A percentile compares a stretch with the other conserved stretches of the same genome.
phyloP scores from a whole-genome alignment of 2,888 invertebrate genomes.

The Napeogenes sylphis region DNA sequence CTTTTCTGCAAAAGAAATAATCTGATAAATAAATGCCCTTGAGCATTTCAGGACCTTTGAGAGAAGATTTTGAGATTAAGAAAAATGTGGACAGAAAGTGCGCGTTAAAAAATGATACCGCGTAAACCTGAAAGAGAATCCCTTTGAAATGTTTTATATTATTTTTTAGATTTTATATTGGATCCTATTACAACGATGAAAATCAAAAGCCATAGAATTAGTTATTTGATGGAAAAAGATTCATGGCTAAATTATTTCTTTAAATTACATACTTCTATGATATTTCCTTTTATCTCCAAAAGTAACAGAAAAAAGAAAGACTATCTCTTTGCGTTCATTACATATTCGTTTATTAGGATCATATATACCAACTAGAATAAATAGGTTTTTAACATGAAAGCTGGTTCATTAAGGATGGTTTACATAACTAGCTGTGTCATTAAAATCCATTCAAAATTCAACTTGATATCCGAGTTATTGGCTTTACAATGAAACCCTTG shows the following conservation, averaged over 20 bases:
- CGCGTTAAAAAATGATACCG: constrained; percentile 49
- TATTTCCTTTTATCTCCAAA: too few relatives aligned
- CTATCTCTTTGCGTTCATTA: too few relatives aligned
- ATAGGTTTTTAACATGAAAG: too few relatives aligned
- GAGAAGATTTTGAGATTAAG: constrained; percentile 62
- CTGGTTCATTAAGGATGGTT: too few relatives aligned
- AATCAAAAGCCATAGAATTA: constrained; percentile 9
- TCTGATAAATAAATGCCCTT: constrained; percentile 64
- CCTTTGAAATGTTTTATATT: constrained; percentile 47
- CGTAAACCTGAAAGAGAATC: constrained; percentile 58
- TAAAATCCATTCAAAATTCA: too few relatives aligned
- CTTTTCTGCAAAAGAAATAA: constrained; percentile 54
- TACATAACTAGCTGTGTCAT: too few relatives aligned
- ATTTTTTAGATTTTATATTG: constrained; percentile 26
- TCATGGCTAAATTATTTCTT: background rate
- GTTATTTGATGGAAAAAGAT: background rate
- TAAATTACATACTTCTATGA: background rate
- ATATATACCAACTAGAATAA: too few relatives aligned
- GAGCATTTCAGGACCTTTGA: constrained; percentile 64
- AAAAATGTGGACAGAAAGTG: constrained; percentile 51
- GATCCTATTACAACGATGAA: constrained; percentile 22
- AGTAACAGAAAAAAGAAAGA: too few relatives aligned
- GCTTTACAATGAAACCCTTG: too few relatives aligned
- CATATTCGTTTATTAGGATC: too few relatives aligned
- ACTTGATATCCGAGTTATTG: too few relatives aligned